phyloP scores from a whole-genome alignment of 2,797 vertebrate genomes.

The Knipowitschia caucasica region DNA sequence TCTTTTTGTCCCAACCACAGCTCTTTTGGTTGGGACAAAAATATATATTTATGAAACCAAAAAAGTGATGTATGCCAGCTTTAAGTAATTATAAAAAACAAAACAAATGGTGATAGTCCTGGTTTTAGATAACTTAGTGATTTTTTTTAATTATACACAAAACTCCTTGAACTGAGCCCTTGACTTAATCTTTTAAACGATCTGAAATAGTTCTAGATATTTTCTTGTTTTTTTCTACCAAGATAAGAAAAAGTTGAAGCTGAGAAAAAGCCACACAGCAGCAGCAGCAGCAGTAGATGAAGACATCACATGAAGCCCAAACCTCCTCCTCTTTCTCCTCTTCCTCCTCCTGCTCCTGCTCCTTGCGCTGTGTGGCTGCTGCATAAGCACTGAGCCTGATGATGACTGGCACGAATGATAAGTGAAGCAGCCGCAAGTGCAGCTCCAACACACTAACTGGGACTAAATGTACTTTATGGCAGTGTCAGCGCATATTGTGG shows the following conservation, averaged over 20 bases:
- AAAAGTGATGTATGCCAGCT: too few relatives aligned
- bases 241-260: conserved; percentile 9
- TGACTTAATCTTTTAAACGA: not conserved
- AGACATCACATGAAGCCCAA: conserved; percentile 32
- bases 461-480: conserved; percentile 60
- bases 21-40: too few relatives aligned
- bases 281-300: conserved; percentile 29
- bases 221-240: conserved; percentile 28
- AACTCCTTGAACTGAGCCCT: not conserved
- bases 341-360: conserved; percentile 17
- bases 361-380: conserved; percentile 35
- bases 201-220: not conserved
- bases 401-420: conserved; percentile 56
- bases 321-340: conserved; percentile 16
- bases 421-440: conserved; percentile 45
- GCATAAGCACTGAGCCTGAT: conserved; percentile 39
- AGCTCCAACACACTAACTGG: conserved; percentile 50
- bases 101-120: too few relatives aligned
- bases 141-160: not conserved
- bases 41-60: too few relatives aligned
- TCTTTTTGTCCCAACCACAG: too few relatives aligned
- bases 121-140: too few relatives aligned
- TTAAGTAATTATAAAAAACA: too few relatives aligned
- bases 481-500: conserved; percentile 56
- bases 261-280: conserved; percentile 35